Percentiles rank a stretch among this genome's conserved stretches.
Evolutionary conservation across 1,140 invertebrate genomes (phyloP).

Genomic region (Cherax quadricarinatus): DNA sequence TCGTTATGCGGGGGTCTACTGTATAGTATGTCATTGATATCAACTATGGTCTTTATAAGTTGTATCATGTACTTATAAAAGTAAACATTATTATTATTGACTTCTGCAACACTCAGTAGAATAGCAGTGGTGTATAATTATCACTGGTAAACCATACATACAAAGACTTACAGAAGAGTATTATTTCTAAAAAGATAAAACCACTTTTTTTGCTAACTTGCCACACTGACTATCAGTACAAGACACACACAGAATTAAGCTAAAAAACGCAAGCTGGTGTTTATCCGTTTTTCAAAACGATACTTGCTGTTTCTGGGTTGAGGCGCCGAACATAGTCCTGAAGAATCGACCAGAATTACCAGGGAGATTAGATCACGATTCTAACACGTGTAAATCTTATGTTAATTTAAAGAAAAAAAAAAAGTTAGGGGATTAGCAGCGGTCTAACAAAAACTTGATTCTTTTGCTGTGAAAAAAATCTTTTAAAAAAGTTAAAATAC

Average conservation of each 20-base stretch:
- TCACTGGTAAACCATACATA: neutral
- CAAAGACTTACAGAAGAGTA: neutral
- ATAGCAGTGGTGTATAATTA: neutral
- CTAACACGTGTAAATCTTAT: neutral
- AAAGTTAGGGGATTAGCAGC: neutral
- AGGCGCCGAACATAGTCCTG: slow-evolving; percentile 67
- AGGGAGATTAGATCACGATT: slow-evolving; percentile 13
- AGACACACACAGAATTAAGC: slow-evolving; percentile 37
- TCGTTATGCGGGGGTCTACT: no score
- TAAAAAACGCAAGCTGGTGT: slow-evolving; percentile 21
- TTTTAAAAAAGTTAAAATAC: neutral
- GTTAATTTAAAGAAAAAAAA: neutral
- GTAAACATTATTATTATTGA: no score
- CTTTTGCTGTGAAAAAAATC: neutral
- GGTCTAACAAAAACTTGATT: neutral
- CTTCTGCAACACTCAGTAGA: no score
- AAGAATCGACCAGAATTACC: slow-evolving; percentile 45
- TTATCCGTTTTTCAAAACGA: slow-evolving; percentile 38
- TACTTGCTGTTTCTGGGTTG: slow-evolving; percentile 71
- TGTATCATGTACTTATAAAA: no score
- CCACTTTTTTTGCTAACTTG: slow-evolving; percentile 16
- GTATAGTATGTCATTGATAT: no score
- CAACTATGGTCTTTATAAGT: no score
- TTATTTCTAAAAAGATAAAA: slow-evolving; percentile 16
- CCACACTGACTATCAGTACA: slow-evolving; percentile 49